Evolutionary conservation across 2,113 vertebrate genomes (phyloP).

Genomic region (Rhea americana): DNA sequence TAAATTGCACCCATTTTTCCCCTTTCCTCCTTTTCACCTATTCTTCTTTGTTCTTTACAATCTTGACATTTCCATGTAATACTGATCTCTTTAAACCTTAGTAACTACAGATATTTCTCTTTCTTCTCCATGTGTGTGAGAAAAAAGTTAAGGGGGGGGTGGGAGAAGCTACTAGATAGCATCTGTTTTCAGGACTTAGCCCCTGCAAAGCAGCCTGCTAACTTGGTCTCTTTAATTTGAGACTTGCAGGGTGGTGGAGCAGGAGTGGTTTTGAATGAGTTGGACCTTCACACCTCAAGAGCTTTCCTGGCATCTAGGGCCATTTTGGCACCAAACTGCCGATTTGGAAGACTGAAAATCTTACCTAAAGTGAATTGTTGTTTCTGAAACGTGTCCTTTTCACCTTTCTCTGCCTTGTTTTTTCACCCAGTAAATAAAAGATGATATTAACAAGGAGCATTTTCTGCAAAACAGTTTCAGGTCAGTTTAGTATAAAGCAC

Average conservation of each 20-base stretch:
- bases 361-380: background rate
- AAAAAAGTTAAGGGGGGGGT: background rate
- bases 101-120: background rate
- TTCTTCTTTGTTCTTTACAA: background rate
- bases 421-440: conserved; percentile 25
- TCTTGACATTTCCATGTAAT: background rate
- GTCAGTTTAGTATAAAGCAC: background rate
- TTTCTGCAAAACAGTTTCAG: conserved; percentile 8
- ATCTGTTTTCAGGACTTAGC: fast-evolving
- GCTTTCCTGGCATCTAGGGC: background rate
- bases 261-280: background rate
- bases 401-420: background rate
- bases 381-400: background rate
- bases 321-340: background rate
- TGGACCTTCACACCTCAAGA: background rate
- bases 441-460: background rate
- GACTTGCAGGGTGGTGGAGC: background rate
- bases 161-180: background rate
- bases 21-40: background rate
- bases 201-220: background rate
- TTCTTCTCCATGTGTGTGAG: background rate
- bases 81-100: background rate
- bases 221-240: background rate
- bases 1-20: background rate
- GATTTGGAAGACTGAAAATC: background rate